Base-by-base conservation (phyloP, 2,888 invertebrate genomes). In the Oscheius sp. region DNA sequence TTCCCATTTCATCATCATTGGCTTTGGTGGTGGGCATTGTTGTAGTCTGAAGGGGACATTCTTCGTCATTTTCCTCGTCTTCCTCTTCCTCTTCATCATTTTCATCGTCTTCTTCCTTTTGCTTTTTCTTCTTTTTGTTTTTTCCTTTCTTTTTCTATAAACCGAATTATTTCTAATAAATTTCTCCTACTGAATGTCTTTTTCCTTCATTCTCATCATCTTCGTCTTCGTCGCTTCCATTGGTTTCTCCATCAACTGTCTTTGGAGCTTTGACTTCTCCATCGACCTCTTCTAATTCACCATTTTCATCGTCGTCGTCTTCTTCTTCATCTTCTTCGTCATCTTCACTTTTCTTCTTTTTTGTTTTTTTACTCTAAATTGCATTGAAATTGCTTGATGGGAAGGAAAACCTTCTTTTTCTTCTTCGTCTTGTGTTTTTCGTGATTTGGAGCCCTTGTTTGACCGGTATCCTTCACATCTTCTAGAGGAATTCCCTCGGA, bases 231-330 rank as follows among this genome's bases (percentile, higher is more conserved):
- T 55, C 37, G 5, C 25, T 37, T 8, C 17, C 12, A 4, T 55
- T 17, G 4, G 55, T 55, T 5, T 55, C 55, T n/a, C 55, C 55
- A 33, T 55, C 55, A 3, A 55, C 37, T 15, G 55, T 55, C 17
- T 55, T 55, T 3, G 55, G 34, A 3, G 34, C 55, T 20, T 55
- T 55, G 10, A 55, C 55, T n/a, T 55, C 55, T n/a, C 55, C 55
- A 20, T 55, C 55, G 17, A 55, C 37, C 10, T 55, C 55, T n/a
- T 55, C 55, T 20, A 55, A 34, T 5, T 33, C 17, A 12, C 55
- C 55, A 55, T 55, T 55, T 10, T 33, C 34, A 25, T 55, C 55
- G 17, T 53, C 53, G 3, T 55, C 55, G 34, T 34, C 55, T 20
- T 55, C 55, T 31, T 55, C 55, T 10, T 55, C 55, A 17, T 55